Evolutionary conservation across 2,797 vertebrate genomes (phyloP), one percentile per base, ranked within the genome.

Genomic region (Calcarius lapponicus): DNA sequence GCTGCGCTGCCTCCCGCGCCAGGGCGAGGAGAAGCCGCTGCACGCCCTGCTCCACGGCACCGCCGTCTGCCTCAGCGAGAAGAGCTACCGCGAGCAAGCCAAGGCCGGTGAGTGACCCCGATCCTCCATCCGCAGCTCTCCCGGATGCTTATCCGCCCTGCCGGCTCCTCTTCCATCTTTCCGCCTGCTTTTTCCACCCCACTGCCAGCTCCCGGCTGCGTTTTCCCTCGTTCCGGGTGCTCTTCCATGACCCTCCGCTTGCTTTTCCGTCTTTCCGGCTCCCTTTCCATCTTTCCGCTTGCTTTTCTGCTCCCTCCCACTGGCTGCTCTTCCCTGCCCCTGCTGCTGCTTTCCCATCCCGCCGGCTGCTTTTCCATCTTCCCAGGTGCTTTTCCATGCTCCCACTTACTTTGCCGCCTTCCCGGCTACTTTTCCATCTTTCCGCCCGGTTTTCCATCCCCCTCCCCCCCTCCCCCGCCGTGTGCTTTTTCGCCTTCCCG

Each of bases 1-100:
- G 80, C 98, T 99, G 71, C 99, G 99, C 93, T 99, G 99, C 96
- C 97, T 99, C 72, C 99, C 99, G 19, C 98, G 99, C 76, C 99
- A 98, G 97, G 99, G 99, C 34, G 99, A 99, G 97, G 99, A 99
- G 97, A 99, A 99, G 90, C 99, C 99, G 84, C 98, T 99, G 97
- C 99, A 99, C 95, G 99, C 99, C 88, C 98, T 99, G 78, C 99
- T 99, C 71, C 99, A 99, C 96, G 99, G 99, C 97, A 98, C 99
- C 88, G 99, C 99, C 90, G 97, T 99, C 96, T 99, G 99, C 98
- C 99, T 98, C 94, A 99, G 99, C 98, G 99, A 99, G 97, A 99
- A 99, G 98, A 99, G 98, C 98, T 99, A 99, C 98, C 98, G 99
- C 90, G 98, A 99, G 95, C 98, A 98, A 97, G 97, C 95, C 95